Base-by-base conservation (phyloP, 2,888 invertebrate species). In the Brachyopa scutellaris region DNA sequence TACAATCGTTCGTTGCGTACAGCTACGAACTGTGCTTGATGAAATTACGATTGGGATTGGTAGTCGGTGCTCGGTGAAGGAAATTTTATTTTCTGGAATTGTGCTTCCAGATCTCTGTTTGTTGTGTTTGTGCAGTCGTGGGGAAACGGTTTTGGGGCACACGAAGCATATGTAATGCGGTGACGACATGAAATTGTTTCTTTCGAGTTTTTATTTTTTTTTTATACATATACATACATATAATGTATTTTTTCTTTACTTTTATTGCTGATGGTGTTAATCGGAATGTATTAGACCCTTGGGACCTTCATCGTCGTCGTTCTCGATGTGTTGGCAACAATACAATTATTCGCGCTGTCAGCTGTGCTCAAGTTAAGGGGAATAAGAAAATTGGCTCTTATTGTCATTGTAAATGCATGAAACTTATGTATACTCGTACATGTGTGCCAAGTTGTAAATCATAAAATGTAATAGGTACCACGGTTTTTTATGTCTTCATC, bases 161-260 rank as follows among this genome's bases (percentile, higher is more conserved):
- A 19, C 17, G 23, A 42, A 19, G 11, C 36, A 19, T 47, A 26
- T 31, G 42, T 64, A 57, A 57, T 74, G 31, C 45, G 49, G 40
- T 62, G 72, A 53, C 19, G 62, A 62, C 47, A 62, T 62, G 19
- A 62, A 62, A 72, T 53, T 73, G 38, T 61, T 70, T 51, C 51
- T 40, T 23, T n/a, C n/a, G n/a, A n/a, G n/a, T 8, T 19, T 61
- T 8, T 51, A 8, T 13, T 8, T 42, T 11, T 7, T 13, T 19
- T 21, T 42, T 31, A n/a, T n/a, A n/a, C n/a, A n/a, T n/a, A n/a
- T n/a, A n/a, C n/a, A n/a, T n/a, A n/a, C n/a, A n/a, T n/a, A n/a
- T n/a, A n/a, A n/a, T n/a, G n/a, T n/a, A n/a, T n/a, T n/a, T n/a
- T n/a, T n/a, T n/a, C n/a, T n/a, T n/a, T n/a, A n/a, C n/a, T 38